phyloP scores from a whole-genome alignment of 2,888 invertebrate genomes.

The Drosophila pseudotakahashii region DNA sequence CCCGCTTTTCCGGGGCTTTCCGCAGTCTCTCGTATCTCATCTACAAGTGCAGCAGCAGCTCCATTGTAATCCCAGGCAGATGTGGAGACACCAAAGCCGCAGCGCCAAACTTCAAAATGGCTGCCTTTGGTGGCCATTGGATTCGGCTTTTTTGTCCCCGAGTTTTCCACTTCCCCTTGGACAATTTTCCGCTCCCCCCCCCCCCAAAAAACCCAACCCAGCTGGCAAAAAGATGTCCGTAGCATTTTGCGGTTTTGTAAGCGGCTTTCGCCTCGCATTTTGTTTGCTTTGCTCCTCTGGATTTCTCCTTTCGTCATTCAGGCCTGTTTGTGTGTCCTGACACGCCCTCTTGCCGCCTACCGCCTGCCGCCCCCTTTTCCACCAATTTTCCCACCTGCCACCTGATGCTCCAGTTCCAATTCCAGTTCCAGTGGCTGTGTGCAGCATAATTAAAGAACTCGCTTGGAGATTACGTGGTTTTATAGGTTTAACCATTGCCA shows the following conservation, averaged over 20 bases:
- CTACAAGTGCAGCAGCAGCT: conserved; percentile 51
- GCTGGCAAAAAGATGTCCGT: conserved; percentile 72
- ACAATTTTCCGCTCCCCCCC: too few species aligned
- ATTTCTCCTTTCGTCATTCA: not conserved
- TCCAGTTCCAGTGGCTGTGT: conserved; percentile 53
- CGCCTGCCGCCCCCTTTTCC: not conserved
- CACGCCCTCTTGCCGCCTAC: conserved; percentile 15
- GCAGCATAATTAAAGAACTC: conserved; percentile 80
- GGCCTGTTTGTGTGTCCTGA: conserved; percentile 18
- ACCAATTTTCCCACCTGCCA: conserved; percentile 36
- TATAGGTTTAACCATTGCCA: conserved; percentile 58
- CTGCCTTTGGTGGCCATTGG: conserved; percentile 51
- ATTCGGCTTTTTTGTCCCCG: conserved; percentile 16
- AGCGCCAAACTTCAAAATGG: conserved; percentile 73
- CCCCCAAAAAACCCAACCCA: not conserved
- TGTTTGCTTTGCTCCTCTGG: conserved; percentile 57
- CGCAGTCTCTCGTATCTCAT: conserved; percentile 40
- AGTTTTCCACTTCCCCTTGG: not conserved
- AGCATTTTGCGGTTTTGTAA: conserved; percentile 79
- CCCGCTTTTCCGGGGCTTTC: conserved; percentile 12
- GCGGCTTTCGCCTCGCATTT: conserved; percentile 75
- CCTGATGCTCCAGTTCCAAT: conserved; percentile 43
- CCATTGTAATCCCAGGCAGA: conserved; percentile 73
- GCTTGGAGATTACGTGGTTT: conserved; percentile 79
- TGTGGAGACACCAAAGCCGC: conserved; percentile 57